phyloP scores from a whole-genome alignment of 2,888 invertebrate genomes.

The Heliconius aoede region DNA sequence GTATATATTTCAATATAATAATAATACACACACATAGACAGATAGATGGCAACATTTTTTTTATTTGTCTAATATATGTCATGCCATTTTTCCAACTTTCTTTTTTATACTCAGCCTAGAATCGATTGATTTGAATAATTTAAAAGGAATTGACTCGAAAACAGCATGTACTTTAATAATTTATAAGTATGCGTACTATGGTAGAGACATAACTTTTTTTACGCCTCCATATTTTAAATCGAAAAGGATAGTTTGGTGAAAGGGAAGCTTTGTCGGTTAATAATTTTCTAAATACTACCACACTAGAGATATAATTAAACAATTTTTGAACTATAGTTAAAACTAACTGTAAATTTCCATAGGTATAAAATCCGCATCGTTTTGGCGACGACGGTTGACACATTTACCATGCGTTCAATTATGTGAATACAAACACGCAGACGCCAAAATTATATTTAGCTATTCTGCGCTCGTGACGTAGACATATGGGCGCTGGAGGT shows the following conservation, averaged over 20 bases:
- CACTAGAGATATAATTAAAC: background rate
- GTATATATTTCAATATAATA: no score
- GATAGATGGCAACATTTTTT: background rate
- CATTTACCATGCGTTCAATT: conserved; percentile 46
- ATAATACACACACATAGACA: no score
- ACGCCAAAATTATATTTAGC: conserved; percentile 49
- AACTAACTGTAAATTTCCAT: conserved; percentile 13
- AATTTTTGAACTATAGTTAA: background rate
- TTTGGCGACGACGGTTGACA: conserved; percentile 39
- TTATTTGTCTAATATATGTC: background rate
- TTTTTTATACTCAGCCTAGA: background rate
- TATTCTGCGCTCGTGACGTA: conserved; percentile 55
- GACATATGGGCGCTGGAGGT: conserved; percentile 60
- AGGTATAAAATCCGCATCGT: conserved; percentile 7
- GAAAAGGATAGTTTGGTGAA: no score
- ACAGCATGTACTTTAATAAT: no score
- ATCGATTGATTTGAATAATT: background rate
- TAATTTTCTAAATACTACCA: background rate
- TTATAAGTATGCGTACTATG: no score
- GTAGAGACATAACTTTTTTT: no score
- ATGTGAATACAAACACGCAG: conserved; percentile 51
- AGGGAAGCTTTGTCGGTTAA: no score
- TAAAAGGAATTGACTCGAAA: no score
- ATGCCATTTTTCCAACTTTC: background rate
- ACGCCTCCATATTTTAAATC: no score